Conservation (phyloP, 2,113 vertebrate genomes). For the Poeciliopsis prolifica region DNA sequence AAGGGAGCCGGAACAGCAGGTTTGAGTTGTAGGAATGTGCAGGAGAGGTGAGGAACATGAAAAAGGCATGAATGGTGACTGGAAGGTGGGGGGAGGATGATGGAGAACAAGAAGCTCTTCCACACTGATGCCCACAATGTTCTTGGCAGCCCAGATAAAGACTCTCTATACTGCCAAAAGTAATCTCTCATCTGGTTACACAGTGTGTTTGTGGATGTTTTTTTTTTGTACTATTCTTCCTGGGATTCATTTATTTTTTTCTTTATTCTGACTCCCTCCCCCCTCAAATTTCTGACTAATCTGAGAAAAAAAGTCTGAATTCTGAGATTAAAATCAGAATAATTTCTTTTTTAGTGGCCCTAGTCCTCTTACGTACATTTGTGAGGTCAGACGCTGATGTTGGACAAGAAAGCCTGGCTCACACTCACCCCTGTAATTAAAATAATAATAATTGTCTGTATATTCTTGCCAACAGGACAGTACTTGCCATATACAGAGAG, state of each 20-base stretch:
- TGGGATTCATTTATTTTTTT: too few species aligned
- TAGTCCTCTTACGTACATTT: neutral
- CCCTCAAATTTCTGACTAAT: too few species aligned
- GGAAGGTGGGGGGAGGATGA: slow-evolving; percentile 13
- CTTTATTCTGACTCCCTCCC: too few species aligned
- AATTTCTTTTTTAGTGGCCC: too few species aligned
- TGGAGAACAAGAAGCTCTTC: slow-evolving; percentile 2
- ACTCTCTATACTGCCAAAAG: neutral
- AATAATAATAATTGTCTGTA: neutral
- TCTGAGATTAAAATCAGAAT: too few species aligned
- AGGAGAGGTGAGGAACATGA: slow-evolving; percentile 12
- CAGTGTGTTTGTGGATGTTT: too few species aligned
- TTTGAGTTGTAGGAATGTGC: slow-evolving; percentile 28
- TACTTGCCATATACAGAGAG: too few species aligned
- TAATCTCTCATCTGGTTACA: too few species aligned
- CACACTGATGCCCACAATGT: neutral
- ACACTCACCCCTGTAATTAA: neutral
- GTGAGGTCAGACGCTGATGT: neutral
- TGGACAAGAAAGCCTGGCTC: neutral
- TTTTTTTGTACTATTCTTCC: too few species aligned
- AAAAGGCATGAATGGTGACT: slow-evolving; percentile 21
- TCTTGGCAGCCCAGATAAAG: neutral
- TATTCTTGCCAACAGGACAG: too few species aligned
- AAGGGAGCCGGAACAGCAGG: slow-evolving; percentile 59
- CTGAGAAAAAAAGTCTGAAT: too few species aligned